Evolutionary conservation across 2,113 vertebrate genomes (phyloP).

Genomic region (Daubentonia madagascariensis): DNA sequence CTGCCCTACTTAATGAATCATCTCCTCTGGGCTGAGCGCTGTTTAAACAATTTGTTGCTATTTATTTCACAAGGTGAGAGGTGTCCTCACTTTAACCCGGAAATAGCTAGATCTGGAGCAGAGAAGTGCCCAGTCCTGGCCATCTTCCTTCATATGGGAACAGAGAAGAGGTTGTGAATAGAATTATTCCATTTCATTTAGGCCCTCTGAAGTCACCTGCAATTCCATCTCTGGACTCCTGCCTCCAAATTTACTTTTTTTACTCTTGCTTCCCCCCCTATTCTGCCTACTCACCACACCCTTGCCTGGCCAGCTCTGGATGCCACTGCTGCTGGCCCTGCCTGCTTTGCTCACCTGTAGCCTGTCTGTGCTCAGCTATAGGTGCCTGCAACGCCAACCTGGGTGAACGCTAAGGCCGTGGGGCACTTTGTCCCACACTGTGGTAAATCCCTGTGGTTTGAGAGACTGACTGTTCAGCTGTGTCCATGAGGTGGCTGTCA

Average conservation of each 20-base stretch:
- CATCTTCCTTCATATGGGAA: neutral
- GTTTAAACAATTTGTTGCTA: constrained; percentile 8
- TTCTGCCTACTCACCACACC: neutral
- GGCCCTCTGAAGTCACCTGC: neutral
- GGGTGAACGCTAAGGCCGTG: neutral
- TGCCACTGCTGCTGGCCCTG: neutral
- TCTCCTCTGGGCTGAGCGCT: neutral
- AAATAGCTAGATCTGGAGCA: constrained; percentile 1
- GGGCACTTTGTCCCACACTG: neutral
- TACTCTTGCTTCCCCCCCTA: neutral
- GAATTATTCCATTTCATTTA: neutral
- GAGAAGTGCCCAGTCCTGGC: neutral
- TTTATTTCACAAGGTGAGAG: neutral
- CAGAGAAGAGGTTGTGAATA: neutral
- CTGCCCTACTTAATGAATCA: neutral
- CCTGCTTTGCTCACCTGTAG: no score
- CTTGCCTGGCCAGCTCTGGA: neutral
- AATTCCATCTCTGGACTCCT: neutral
- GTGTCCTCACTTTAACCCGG: neutral
- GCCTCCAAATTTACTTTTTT: neutral
- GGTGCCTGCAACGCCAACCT: neutral
- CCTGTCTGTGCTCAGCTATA: neutral
- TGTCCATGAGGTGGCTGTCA: neutral
- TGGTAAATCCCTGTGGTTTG: neutral
- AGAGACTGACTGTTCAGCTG: neutral